Evolutionary conservation across 2,888 invertebrate genomes (phyloP).

Genomic region (Leptopilina myrica): DNA sequence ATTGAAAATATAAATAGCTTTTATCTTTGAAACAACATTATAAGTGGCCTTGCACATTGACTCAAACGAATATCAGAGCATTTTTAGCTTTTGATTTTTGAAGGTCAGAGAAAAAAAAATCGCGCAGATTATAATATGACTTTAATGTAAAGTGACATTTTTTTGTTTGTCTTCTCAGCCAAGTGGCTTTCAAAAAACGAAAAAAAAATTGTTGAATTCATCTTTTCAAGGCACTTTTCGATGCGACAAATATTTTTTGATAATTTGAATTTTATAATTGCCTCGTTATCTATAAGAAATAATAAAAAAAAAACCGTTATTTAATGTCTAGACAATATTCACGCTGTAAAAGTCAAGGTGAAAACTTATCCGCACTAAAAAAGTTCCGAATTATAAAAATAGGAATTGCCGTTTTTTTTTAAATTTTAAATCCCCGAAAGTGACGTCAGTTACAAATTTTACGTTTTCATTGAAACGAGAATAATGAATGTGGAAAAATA

Average conservation of each 20-base stretch:
- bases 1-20: conserved; percentile 31
- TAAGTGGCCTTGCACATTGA: conserved; percentile 57
- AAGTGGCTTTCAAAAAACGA: not conserved
- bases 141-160: conserved; percentile 7
- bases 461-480: not conserved
- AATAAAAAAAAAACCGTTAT: conserved; percentile 19
- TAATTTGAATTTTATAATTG: not conserved
- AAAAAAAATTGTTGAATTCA: conserved; percentile 31
- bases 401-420: not conserved
- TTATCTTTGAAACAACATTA: conserved; percentile 25
- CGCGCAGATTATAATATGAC: conserved; percentile 38
- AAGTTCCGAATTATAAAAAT: conserved; percentile 22
- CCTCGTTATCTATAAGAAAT: not conserved
- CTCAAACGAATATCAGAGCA: conserved; percentile 52
- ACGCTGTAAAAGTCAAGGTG: conserved; percentile 25
- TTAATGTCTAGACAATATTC: conserved; percentile 12
- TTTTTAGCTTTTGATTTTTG: conserved; percentile 43
- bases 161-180: conserved; percentile 12
- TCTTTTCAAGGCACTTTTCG: conserved; percentile 2
- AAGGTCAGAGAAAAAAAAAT: conserved; percentile 48
- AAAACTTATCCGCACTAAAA: conserved; percentile 37
- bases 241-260: not conserved
- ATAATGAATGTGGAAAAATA: not conserved
- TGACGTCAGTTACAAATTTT: not conserved
- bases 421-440: not conserved